phyloP scores from a whole-genome alignment of 2,113 vertebrate genomes.

The Capra hircus region DNA sequence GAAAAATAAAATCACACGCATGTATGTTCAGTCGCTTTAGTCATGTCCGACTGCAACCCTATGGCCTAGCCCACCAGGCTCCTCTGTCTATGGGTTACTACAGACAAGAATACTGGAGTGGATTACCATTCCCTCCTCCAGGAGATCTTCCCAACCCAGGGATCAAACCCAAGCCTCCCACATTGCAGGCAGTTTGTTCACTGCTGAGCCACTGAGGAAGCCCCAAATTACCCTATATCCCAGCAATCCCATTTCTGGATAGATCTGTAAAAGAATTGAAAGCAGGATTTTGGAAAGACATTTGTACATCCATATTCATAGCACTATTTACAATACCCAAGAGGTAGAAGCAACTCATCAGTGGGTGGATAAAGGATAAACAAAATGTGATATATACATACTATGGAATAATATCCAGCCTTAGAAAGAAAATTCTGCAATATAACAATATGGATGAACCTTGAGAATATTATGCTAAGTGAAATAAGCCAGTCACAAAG shows the following conservation, averaged over 20 bases:
- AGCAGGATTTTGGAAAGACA: neutral
- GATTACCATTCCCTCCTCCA: neutral
- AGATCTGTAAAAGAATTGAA: neutral
- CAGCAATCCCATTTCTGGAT: neutral
- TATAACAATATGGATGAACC: neutral
- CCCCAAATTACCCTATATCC: neutral
- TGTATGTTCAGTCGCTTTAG: neutral
- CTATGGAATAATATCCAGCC: neutral
- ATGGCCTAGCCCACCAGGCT: neutral
- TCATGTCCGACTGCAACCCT: neutral
- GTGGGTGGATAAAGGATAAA: neutral
- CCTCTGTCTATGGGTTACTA: neutral
- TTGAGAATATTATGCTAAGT: neutral
- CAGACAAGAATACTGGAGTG: neutral
- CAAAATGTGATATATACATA: neutral
- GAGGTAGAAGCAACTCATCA: neutral
- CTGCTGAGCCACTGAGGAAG: neutral
- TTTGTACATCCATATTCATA: neutral
- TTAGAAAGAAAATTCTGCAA: neutral
- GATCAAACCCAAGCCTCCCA: neutral
- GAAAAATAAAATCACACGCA: neutral
- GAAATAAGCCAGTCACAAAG: neutral
- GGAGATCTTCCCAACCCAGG: neutral
- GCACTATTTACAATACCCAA: neutral
- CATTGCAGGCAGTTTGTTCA: neutral